phyloP scores from a whole-genome alignment of 2,797 vertebrate genomes.

The Lagodon rhomboides region DNA sequence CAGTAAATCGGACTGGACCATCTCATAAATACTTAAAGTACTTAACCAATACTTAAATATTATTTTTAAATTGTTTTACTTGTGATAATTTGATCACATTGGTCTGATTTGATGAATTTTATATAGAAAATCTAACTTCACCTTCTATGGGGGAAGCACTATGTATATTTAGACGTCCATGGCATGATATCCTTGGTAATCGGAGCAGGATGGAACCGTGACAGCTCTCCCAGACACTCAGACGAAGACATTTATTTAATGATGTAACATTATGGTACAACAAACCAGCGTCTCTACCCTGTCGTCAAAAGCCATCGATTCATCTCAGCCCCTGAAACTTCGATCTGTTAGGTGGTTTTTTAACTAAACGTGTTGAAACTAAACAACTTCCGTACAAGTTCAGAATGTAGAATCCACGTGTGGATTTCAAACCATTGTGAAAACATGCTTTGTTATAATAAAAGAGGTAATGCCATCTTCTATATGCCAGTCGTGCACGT shows the following conservation, averaged over 20 bases:
- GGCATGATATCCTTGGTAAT: neutral
- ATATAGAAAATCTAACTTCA: neutral
- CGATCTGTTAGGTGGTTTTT: neutral
- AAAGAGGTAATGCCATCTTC: neutral
- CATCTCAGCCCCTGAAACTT: neutral
- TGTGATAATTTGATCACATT: neutral
- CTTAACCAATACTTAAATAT: too few relatives aligned
- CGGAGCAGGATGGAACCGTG: neutral
- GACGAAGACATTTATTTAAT: slow-evolving; percentile 30
- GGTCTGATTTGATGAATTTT: neutral
- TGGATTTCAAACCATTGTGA: too few relatives aligned
- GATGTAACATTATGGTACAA: slow-evolving; percentile 15
- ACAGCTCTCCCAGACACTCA: slow-evolving; percentile 2
- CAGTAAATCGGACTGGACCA: neutral
- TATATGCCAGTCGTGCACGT: neutral
- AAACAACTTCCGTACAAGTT: neutral
- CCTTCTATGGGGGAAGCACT: neutral
- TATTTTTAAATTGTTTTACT: too few relatives aligned
- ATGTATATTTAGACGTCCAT: neutral
- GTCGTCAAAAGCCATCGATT: neutral
- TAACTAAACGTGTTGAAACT: neutral
- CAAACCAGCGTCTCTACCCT: neutral
- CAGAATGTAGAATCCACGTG: neutral
- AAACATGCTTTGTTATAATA: neutral
- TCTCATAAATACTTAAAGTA: too few relatives aligned